Evolutionary conservation across 2,797 vertebrate genomes (phyloP), one percentile per base, ranked within the genome.

Genomic region (Meriones psammophilus): DNA sequence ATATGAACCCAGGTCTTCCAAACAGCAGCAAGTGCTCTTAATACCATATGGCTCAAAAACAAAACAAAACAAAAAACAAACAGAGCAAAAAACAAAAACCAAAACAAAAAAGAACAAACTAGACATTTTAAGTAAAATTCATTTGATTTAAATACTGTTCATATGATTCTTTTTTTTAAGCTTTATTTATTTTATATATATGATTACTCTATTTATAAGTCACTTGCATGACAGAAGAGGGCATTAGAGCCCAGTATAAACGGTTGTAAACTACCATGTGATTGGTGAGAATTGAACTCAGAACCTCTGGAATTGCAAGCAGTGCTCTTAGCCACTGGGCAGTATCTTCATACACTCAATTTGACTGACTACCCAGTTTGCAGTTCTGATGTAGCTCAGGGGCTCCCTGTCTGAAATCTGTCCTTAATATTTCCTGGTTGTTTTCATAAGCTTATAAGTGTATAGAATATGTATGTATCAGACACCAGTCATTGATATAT

Each of bases 141-240:
- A 50, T 46, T 91, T 26, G 76, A 77, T 88, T 93, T 94, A 68
- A 91, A 91, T 26, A 36, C 83, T 81, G 15, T 79, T 87, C 8
- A 60, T 46, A 14, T 42, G 17, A 56, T 20, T 88, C 84, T 90
- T 68, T 17, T 14, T 58, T 58, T 58, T 58, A 58, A 50, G 50
- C 50, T 58, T 58, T 14, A 58, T 58, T 17, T 14, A 58, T 50
- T 50, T 1, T 50, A 42, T 42, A 42, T 50, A 50, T 50, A 50
- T 50, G 50, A 50, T 50, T 50, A 50, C 50, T 50, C 50, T 50
- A 50, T 50, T 50, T 50, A 10, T 50, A 50, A 10, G 10, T 50
- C 50, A 50, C 50, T 50, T 50, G 9, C 50, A 50, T 50, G 50
- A 8, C 50, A 50, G 50, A 50, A 50, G 50, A 50, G 10, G 50